A percentile compares a stretch with the other conserved stretches of the same genome.
phyloP scores from a whole-genome alignment of 92 coral and sea anemone genomes.

The Desmophyllum pertusum region DNA sequence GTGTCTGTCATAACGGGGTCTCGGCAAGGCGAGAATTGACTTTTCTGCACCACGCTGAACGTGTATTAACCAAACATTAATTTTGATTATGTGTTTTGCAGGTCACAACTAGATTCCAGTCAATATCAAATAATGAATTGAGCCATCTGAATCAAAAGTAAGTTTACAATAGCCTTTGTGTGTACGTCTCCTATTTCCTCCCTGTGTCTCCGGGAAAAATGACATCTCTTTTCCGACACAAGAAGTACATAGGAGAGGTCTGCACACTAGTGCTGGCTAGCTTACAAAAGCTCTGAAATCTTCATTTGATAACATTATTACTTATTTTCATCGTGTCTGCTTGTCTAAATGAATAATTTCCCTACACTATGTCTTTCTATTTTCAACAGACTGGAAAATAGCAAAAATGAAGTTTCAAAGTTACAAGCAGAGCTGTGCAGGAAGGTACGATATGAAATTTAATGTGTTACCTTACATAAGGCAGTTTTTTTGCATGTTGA shows the following conservation, averaged over 20 bases:
- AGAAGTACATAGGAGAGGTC: too few relatives aligned
- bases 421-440: slow-evolving; percentile 72
- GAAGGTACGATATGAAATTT: slow-evolving; percentile 51
- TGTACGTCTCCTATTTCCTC: background rate
- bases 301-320: too few relatives aligned
- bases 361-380: background rate
- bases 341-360: background rate
- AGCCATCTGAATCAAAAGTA: slow-evolving; percentile 78
- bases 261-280: too few relatives aligned
- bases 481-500: too few relatives aligned
- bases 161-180: background rate
- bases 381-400: slow-evolving; percentile 58
- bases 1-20: too few relatives aligned
- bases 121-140: slow-evolving; percentile 75
- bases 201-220: too few relatives aligned
- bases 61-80: too few relatives aligned
- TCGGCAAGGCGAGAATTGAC: too few relatives aligned
- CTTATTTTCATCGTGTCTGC: background rate
- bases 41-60: too few relatives aligned
- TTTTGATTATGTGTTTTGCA: too few relatives aligned
- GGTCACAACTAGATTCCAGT: slow-evolving; percentile 84
- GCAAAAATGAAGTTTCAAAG: slow-evolving; percentile 67
- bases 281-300: background rate
- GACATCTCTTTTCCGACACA: too few relatives aligned
- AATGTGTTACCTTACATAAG: background rate